phyloP scores from a whole-genome alignment of 2,113 vertebrate genomes.

The Panthera uncia region DNA sequence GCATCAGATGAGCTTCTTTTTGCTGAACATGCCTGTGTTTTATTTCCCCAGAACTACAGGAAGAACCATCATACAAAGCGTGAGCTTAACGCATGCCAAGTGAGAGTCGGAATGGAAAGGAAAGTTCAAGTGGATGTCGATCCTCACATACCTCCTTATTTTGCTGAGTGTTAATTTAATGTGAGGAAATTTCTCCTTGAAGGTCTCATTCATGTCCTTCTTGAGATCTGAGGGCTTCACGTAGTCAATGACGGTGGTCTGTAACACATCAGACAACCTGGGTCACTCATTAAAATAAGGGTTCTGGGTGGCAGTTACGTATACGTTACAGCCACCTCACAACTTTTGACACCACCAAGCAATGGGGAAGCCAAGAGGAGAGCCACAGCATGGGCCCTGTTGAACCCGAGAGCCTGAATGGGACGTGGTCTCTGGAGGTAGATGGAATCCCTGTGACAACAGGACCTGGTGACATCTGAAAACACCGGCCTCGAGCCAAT shows the following conservation, averaged over 20 bases:
- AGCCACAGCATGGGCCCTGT: neutral
- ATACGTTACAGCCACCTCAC: neutral
- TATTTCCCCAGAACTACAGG: neutral
- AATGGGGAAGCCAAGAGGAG: neutral
- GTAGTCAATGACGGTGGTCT: conserved; percentile 99
- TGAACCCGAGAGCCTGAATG: neutral
- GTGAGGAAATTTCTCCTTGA: conserved; percentile 99
- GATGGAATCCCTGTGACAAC: neutral
- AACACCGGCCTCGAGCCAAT: neutral
- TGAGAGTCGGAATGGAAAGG: neutral
- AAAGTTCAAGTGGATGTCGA: accelerated
- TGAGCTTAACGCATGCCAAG: accelerated
- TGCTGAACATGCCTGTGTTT: neutral
- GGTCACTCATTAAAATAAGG: neutral
- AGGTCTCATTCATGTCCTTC: conserved; percentile 99
- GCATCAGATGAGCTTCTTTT: accelerated
- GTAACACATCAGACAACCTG: conserved; percentile 73
- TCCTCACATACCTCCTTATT: conserved; percentile 91
- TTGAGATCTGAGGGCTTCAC: conserved; percentile 99
- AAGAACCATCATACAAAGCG: neutral
- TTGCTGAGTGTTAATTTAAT: conserved; percentile 98
- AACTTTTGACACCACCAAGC: neutral
- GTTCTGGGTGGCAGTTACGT: accelerated
- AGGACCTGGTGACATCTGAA: neutral
- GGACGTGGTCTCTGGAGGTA: neutral